A percentile compares a stretch with the other conserved stretches of the same genome.
Evolutionary conservation across 2,888 invertebrate species (phyloP).

Genomic region (Aethes cnicana): DNA sequence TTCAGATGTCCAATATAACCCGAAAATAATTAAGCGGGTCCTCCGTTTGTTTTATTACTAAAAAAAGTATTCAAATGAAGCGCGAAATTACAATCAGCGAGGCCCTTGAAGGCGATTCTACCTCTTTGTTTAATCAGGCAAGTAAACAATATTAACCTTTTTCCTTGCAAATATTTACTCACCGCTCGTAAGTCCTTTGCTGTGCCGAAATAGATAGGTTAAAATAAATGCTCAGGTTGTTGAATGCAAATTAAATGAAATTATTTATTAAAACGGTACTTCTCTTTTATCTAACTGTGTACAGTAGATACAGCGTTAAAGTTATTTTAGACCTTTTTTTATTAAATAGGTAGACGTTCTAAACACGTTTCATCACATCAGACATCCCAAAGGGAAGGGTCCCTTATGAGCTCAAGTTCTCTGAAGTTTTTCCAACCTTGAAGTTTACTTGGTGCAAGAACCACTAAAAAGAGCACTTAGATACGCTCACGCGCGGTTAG

Average conservation of each 20-base stretch:
- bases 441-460: constrained; percentile 15
- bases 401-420: constrained; percentile 1
- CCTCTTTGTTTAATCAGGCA: constrained; percentile 34
- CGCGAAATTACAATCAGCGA: constrained; percentile 32
- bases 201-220: constrained; percentile 13
- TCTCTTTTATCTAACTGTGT: no score
- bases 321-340: no score
- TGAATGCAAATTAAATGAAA: neutral
- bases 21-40: constrained; percentile 8
- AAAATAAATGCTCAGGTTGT: neutral
- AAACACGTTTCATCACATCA: neutral
- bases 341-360: no score
- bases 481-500: constrained; percentile 17
- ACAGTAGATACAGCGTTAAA: no score
- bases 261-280: no score
- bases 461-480: constrained; percentile 29
- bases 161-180: constrained; percentile 31
- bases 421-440: constrained; percentile 3
- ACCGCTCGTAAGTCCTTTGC: constrained; percentile 24
- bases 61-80: constrained; percentile 31
- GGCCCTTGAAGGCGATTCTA: constrained; percentile 29
- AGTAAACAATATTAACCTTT: constrained; percentile 34
- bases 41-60: constrained; percentile 15
- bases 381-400: no score
- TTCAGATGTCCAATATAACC: constrained; percentile 8